Evolutionary conservation across 2,113 vertebrate genomes (phyloP).

Genomic region (Gallinago paraguaiae): DNA sequence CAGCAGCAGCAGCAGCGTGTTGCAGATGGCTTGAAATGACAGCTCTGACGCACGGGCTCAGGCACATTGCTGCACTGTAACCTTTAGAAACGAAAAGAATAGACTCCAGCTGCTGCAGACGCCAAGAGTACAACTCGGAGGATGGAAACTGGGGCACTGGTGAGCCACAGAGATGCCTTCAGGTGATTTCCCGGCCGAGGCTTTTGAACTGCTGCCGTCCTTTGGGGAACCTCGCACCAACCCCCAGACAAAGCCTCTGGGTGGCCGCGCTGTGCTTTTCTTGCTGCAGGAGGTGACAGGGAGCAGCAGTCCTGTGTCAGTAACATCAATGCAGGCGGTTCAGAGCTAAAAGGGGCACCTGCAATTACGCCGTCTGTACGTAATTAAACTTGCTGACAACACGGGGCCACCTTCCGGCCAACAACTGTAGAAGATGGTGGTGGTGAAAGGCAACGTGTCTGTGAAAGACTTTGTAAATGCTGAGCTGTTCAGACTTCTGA

Average conservation of each 20-base stretch:
- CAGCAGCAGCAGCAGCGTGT: not conserved
- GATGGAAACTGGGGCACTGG: not conserved
- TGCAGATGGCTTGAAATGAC: slow-evolving; percentile 66
- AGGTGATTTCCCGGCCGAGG: not conserved
- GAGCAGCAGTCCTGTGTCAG: rapidly evolving
- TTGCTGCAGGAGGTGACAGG: not conserved
- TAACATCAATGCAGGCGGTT: not conserved
- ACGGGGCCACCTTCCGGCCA: not conserved
- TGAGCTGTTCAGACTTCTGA: not conserved
- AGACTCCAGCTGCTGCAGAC: slow-evolving; percentile 44
- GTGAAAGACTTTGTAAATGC: not conserved
- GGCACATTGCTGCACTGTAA: slow-evolving; percentile 28
- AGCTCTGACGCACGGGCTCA: slow-evolving; percentile 39
- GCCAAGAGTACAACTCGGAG: not conserved
- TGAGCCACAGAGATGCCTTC: not conserved
- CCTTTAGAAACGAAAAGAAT: not conserved
- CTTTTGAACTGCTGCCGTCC: rapidly evolving
- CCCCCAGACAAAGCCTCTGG: not conserved
- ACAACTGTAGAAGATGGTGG: rapidly evolving
- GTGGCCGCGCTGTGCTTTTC: not conserved
- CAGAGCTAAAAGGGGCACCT: not conserved
- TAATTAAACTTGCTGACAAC: not conserved
- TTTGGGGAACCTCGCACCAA: rapidly evolving
- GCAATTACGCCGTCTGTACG: rapidly evolving
- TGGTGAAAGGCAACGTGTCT: not conserved